A percentile compares a stretch with the other conserved stretches of the same genome.
Conservation (phyloP, 2,113 vertebrate genomes). For the Charadrius vociferus region DNA sequence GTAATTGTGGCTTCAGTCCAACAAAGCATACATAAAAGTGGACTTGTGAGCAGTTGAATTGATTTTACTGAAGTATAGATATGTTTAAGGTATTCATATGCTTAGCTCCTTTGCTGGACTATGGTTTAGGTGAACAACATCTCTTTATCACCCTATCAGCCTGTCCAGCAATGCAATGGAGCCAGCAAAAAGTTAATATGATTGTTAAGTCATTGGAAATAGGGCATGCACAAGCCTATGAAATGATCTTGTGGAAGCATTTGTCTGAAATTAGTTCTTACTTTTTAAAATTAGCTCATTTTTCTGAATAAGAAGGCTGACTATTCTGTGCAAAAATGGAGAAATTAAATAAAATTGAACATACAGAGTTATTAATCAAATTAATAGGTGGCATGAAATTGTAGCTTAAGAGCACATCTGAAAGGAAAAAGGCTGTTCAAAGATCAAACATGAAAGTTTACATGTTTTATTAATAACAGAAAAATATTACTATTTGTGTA, state of each 20-base stretch:
- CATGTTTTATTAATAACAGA: background rate
- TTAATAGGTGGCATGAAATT: conserved; percentile 3
- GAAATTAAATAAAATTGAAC: conserved; percentile 51
- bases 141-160: background rate
- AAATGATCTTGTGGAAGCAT: conserved; percentile 20
- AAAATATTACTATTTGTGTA: conserved; percentile 39
- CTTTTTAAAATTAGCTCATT: conserved; percentile 58
- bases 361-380: conserved; percentile 43
- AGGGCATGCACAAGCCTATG: background rate
- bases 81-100: background rate
- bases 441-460: conserved; percentile 18
- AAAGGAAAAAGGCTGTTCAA: background rate
- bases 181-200: conserved; percentile 26
- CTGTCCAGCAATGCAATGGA: background rate
- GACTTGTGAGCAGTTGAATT: background rate
- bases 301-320: conserved; percentile 48
- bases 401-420: background rate
- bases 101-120: background rate
- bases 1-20: background rate
- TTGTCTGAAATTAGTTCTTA: conserved; percentile 50
- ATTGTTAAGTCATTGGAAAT: conserved; percentile 41
- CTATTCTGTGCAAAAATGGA: conserved; percentile 8
- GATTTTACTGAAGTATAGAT: background rate
- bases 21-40: background rate
- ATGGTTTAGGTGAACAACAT: background rate